These are phyloP conservation scores for Lepidothrix coronata DNA, from an alignment of 2,113 vertebrate genomes.

Conservation along the genomic window DNA sequence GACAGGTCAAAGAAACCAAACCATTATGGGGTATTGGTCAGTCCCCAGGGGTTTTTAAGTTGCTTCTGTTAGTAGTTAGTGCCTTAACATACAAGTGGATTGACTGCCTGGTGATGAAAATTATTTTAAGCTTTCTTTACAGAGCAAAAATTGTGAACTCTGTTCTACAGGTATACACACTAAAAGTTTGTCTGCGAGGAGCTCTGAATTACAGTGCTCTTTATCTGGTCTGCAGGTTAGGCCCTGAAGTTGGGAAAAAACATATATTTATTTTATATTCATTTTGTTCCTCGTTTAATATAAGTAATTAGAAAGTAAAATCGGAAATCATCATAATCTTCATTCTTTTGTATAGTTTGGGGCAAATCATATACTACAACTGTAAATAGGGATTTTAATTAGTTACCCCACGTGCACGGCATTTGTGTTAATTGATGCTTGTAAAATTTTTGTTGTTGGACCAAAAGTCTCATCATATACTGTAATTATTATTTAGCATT, in stretches of 20 bases:
- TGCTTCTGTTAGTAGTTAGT: not conserved
- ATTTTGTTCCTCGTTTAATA: not conserved
- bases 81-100: not conserved
- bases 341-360: not conserved
- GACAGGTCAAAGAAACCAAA: not conserved
- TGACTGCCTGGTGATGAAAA: not conserved
- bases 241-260: not conserved
- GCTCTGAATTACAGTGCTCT: not conserved
- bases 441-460: not conserved
- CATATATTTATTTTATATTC: not conserved
- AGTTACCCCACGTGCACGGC: not conserved
- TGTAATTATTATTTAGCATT: not conserved
- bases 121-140: not conserved
- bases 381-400: not conserved
- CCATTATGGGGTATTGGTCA: not conserved
- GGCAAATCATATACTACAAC: not conserved
- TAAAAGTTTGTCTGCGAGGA: not conserved
- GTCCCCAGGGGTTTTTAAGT: not conserved
- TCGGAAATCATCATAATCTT: not conserved
- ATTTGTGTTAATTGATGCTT: not conserved
- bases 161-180: not conserved
- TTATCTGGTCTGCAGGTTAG: not conserved
- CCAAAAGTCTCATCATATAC: not conserved
- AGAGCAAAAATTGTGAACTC: not conserved
- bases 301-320: not conserved